phyloP scores from a whole-genome alignment of 2,113 vertebrate genomes.

The Coracopsis vasa region DNA sequence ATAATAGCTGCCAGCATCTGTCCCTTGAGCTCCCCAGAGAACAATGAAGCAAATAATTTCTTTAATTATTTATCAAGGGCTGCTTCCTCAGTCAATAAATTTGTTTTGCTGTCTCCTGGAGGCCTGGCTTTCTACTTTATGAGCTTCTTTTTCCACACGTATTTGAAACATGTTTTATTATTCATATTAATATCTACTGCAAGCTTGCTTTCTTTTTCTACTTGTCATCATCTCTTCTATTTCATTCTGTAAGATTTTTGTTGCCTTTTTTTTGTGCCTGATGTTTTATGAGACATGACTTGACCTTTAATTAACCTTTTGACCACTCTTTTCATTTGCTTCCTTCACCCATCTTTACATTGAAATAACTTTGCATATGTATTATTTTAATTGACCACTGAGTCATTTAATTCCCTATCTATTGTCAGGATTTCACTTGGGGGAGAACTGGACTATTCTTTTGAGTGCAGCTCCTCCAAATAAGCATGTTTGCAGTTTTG shows the following conservation, averaged over 20 bases:
- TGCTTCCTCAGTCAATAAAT: conserved; percentile 67
- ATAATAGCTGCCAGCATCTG: conserved; percentile 41
- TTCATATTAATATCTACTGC: not conserved
- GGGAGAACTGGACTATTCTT: not conserved
- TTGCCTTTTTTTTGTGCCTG: not conserved
- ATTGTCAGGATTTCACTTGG: conserved; percentile 1
- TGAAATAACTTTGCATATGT: not conserved
- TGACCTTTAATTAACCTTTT: conserved; percentile 63
- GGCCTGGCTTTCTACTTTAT: conserved; percentile 30
- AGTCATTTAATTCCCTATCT: not conserved
- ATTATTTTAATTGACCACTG: conserved; percentile 14
- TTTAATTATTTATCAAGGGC: conserved; percentile 72
- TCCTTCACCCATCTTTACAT: not conserved
- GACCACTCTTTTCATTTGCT: not conserved
- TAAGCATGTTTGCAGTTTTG: conserved; percentile 31
- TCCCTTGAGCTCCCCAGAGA: conserved; percentile 57
- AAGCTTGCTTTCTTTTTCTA: not conserved
- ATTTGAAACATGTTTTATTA: not conserved
- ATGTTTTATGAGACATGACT: not conserved
- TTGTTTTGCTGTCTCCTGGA: conserved; percentile 56
- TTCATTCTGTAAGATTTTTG: not conserved
- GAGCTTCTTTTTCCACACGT: conserved; percentile 2
- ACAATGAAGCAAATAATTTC: conserved; percentile 71
- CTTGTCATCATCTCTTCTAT: not conserved
- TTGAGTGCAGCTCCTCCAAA: conserved; percentile 1